Percentiles rank a stretch among this genome's conserved stretches.
Conservation (phyloP, 2,113 vertebrate genomes). For the Lepidothrix coronata region DNA sequence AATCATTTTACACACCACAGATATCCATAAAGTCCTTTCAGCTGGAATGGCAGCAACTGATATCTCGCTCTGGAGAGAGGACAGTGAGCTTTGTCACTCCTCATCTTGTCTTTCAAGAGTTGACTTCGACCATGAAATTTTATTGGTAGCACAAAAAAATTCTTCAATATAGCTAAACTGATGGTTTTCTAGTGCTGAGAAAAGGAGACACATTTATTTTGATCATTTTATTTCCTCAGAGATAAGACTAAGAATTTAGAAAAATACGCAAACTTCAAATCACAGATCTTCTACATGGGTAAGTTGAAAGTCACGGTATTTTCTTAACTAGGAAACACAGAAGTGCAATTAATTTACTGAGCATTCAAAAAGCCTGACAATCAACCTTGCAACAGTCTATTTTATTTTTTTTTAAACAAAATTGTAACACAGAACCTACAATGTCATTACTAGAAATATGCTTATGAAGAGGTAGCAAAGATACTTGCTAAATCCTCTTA, state of each 20-base stretch:
- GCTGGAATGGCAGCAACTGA: neutral
- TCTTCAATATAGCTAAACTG: neutral
- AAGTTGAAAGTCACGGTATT: neutral
- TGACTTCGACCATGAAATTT: neutral
- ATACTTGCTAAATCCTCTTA: neutral
- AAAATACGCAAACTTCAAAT: neutral
- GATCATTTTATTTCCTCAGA: neutral
- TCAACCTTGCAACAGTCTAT: neutral
- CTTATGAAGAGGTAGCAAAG: neutral
- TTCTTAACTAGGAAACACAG: neutral
- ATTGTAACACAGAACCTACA: neutral
- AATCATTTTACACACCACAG: slow-evolving; percentile 66
- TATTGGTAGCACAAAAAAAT: neutral
- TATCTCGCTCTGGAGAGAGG: neutral
- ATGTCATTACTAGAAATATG: neutral
- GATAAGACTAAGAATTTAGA: neutral
- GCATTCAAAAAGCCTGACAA: neutral
- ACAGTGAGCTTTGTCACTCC: neutral
- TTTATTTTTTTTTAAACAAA: neutral
- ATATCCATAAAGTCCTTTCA: slow-evolving; percentile 50
- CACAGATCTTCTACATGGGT: neutral
- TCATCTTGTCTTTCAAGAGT: neutral
- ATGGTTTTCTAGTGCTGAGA: neutral
- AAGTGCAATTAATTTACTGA: neutral
- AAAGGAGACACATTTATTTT: neutral